Evolutionary conservation across 2,888 invertebrate species (phyloP), one percentile per base, ranked within the genome.

Genomic region (Anoncus sp.): DNA sequence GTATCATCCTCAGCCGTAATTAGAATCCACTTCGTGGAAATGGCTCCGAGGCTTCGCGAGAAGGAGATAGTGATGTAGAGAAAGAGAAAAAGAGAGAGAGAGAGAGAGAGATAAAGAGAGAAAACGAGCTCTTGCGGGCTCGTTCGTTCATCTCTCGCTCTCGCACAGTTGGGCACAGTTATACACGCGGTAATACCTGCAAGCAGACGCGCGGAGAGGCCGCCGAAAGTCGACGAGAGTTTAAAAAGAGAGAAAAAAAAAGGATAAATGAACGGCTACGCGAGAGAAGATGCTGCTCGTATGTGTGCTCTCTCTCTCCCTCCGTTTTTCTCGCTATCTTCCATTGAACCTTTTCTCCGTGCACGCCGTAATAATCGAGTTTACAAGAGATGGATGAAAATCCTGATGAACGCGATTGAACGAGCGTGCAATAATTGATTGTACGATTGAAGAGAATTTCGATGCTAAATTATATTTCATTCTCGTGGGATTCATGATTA

Each of bases 11-110:
- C 81, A 63, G 81, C 78, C 78, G 86, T 86, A 87, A 87, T 87
- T 87, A 87, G 87, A 87, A 86, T 87, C 83, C 82, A 83, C 84
- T 85, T 85, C 84, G 85, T 83, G 83, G 83, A 86, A 87, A 85
- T 82, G 82, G 80, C 82, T 79, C 76, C 69, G 77, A 72, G 82
- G 79, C 78, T 81, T 85, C 79, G 70, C 79, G 76, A 35, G 31
- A 27, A 38, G 69, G 47, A 71, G 71, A 62, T 22, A 31, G 27
- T 5, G 31, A 31, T 3, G 7, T 3, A 31, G 31, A 18, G 62
- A 31, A n/a, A 55, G 24, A 10, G 59, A 59, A 22, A 35, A 40
- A 40, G 24, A 24, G 40, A 43, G 40, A 53, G 53, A n/a, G 27
- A 27, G 20, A 49, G 22, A 49, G 43, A 43, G 24, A 16, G 24